These are phyloP conservation scores for Ceratotherium simum DNA, from an alignment of 2,113 vertebrate species.

Conservation along the genomic window DNA sequence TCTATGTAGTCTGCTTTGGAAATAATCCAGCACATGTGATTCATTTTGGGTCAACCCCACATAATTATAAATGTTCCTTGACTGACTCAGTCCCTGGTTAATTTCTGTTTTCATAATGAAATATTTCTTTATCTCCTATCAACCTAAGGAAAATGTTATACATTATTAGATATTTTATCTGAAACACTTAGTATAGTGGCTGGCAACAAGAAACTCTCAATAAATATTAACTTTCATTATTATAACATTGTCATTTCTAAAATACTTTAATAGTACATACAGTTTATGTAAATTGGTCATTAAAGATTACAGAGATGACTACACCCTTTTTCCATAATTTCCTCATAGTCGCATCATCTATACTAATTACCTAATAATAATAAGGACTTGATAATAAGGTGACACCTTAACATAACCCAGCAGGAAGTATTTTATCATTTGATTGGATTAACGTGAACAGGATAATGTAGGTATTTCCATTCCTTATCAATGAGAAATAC, in stretches of 20 bases:
- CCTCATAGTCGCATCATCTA: neutral
- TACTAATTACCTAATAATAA: too few species aligned
- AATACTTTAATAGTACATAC: too few species aligned
- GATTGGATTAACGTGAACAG: neutral
- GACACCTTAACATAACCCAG: rapidly evolving
- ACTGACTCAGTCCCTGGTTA: neutral
- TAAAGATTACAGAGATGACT: neutral
- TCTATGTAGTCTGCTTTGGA: neutral
- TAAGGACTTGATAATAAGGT: neutral
- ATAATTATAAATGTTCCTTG: neutral
- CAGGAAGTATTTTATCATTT: neutral
- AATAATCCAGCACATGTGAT: neutral
- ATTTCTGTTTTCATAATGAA: neutral
- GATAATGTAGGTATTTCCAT: neutral
- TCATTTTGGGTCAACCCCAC: neutral
- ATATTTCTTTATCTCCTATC: neutral
- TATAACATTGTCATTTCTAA: neutral
- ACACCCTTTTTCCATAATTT: neutral
- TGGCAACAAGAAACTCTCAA: neutral
- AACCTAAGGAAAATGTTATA: neutral
- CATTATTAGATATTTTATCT: neutral
- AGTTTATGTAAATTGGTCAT: neutral
- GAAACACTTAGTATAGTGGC: neutral
- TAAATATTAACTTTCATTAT: neutral
- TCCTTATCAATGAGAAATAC: neutral